These are phyloP conservation scores for Parazoanthus darwini DNA, from an alignment of 92 coral and sea anemone species.

Conservation along the genomic window DNA sequence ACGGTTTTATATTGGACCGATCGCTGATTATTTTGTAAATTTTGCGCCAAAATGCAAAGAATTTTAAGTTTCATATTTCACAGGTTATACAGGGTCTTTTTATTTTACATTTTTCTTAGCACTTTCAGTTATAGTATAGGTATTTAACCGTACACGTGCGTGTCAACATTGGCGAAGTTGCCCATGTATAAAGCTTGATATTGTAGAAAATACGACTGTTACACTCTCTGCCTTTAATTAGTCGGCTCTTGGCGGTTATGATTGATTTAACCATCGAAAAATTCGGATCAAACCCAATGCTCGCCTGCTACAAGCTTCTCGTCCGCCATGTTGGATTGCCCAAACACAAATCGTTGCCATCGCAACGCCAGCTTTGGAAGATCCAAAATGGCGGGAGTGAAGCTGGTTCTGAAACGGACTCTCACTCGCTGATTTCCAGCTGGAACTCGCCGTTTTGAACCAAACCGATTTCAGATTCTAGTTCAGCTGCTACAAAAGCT, in stretches of 20 bases:
- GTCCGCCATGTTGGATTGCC: constrained; percentile 26
- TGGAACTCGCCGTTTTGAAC: not conserved
- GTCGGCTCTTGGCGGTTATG: not conserved
- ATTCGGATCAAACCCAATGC: not conserved
- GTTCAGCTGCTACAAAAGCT: constrained; percentile 27
- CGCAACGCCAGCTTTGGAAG: constrained; percentile 23
- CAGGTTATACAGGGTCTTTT: not conserved
- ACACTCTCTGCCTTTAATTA: not conserved
- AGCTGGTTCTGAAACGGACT: not conserved
- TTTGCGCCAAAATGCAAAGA: constrained; percentile 37
- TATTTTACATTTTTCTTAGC: not conserved
- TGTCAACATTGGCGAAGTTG: not conserved
- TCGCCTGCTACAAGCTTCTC: not conserved
- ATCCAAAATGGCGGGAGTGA: constrained; percentile 34
- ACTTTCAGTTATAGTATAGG: not conserved
- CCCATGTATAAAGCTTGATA: not conserved
- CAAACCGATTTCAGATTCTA: constrained; percentile 29
- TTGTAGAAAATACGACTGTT: not conserved
- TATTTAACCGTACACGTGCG: not conserved
- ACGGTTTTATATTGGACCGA: not conserved
- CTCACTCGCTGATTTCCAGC: constrained; percentile 26
- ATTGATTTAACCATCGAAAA: not conserved
- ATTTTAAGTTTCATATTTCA: constrained; percentile 19
- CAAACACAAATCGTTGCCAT: constrained; percentile 24
- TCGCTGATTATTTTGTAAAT: not conserved